phyloP scores from a whole-genome alignment of 1,140 invertebrate species.

The Halictus rubicundus region DNA sequence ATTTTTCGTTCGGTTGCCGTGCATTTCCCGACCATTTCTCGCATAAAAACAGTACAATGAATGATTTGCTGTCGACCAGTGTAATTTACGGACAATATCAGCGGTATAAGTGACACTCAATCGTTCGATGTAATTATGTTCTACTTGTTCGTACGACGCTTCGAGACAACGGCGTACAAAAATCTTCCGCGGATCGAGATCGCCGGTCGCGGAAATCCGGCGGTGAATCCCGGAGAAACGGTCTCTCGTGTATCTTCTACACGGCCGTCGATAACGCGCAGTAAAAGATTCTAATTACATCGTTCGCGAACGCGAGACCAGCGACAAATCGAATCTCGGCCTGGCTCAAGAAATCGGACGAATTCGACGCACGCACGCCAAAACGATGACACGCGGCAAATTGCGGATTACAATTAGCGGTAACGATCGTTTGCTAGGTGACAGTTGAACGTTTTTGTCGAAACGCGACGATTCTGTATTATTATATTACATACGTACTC shows the following conservation, averaged over 20 bases:
- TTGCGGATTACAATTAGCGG: conserved; percentile 31
- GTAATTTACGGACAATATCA: not conserved
- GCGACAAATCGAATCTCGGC: not conserved
- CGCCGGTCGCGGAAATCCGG: no score
- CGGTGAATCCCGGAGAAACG: no score
- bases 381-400: conserved; percentile 33
- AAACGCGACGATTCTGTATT: conserved; percentile 42
- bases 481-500: conserved; percentile 10
- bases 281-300: not conserved
- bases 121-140: conserved; percentile 4
- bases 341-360: conserved; percentile 30
- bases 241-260: not conserved
- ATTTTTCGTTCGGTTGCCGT: not conserved
- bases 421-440: conserved; percentile 34
- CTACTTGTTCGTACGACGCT: not conserved
- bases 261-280: not conserved
- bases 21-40: not conserved
- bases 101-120: not conserved
- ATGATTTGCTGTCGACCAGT: not conserved
- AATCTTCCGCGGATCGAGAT: not conserved
- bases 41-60: not conserved
- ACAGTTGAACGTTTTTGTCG: conserved; percentile 36
- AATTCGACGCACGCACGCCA: conserved; percentile 31
- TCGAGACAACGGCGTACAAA: not conserved
- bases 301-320: not conserved